phyloP scores from a whole-genome alignment of 2,888 invertebrate genomes.

The Tenodera sinensis region DNA sequence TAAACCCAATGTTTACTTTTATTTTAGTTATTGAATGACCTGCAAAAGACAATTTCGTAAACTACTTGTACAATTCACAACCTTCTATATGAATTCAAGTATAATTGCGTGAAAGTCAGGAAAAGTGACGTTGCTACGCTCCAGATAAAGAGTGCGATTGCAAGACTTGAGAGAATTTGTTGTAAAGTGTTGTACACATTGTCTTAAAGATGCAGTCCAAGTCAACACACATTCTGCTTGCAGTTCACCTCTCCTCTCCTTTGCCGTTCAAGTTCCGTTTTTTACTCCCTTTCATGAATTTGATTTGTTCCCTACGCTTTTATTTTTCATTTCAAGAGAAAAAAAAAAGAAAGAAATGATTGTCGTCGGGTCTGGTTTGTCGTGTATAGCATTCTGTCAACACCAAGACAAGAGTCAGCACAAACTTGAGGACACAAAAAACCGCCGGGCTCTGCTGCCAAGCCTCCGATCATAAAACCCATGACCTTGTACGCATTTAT shows the following conservation, averaged over 20 bases:
- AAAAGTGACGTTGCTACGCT: no score
- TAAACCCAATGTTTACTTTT: no score
- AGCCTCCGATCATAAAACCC: not conserved
- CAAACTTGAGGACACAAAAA: not conserved
- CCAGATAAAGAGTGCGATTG: no score
- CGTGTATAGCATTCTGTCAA: constrained; percentile 15
- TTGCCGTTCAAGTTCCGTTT: not conserved
- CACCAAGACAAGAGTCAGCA: not conserved
- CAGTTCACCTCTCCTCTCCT: not conserved
- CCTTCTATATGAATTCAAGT: no score
- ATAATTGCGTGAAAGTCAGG: no score
- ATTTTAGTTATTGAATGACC: no score
- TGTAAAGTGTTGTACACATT: no score
- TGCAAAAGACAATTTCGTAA: no score
- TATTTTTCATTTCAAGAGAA: not conserved
- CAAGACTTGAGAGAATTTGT: no score
- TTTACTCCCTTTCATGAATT: constrained; percentile 1
- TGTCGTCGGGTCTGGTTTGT: not conserved
- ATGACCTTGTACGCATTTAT: not conserved
- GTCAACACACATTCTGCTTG: not conserved
- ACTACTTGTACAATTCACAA: no score
- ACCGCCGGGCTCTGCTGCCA: not conserved
- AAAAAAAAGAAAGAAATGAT: not conserved
- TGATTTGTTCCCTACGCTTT: not conserved
- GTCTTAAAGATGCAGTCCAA: no score